A percentile compares a stretch with the other conserved stretches of the same genome.
Evolutionary conservation across 2,113 vertebrate genomes (phyloP).

Genomic region (Polypterus senegalus): DNA sequence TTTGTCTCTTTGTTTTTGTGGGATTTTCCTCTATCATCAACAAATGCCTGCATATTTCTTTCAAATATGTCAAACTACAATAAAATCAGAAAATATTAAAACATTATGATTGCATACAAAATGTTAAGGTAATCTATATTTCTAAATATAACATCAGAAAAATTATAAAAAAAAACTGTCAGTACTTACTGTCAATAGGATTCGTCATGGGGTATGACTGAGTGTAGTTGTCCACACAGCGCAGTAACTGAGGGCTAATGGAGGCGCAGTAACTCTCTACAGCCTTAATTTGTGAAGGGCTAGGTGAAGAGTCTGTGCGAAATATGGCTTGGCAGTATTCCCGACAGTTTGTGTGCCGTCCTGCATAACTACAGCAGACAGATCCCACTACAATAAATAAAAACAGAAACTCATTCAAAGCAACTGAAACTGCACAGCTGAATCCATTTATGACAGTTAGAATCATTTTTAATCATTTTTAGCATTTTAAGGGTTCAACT

Average conservation of each 20-base stretch:
- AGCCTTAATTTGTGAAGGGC: constrained; percentile 84
- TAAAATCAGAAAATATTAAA: neutral
- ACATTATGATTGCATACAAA: neutral
- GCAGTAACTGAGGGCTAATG: constrained; percentile 74
- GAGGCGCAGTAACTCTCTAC: constrained; percentile 87
- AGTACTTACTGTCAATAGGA: constrained; percentile 86
- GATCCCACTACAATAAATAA: constrained; percentile 72
- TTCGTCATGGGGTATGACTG: constrained; percentile 89
- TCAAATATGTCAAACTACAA: no score
- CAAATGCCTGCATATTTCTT: no score
- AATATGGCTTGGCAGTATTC: constrained; percentile 98
- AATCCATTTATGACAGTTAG: no score
- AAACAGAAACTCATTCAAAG: constrained; percentile 9
- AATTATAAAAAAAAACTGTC: neutral
- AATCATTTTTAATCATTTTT: no score
- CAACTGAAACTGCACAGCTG: no score
- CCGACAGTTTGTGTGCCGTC: constrained; percentile 87
- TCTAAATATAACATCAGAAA: constrained; percentile 9
- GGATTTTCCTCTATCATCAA: no score
- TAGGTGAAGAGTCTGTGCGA: constrained; percentile 90
- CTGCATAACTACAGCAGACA: constrained; percentile 85
- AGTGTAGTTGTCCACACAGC: constrained; percentile 92
- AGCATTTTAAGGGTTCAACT: no score
- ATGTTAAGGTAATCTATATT: neutral
- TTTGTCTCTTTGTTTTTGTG: no score